A percentile compares a stretch with the other conserved stretches of the same genome.
These are phyloP conservation scores for Motacilla alba DNA, from an alignment of 2,113 vertebrate genomes.

Conservation along the genomic window DNA sequence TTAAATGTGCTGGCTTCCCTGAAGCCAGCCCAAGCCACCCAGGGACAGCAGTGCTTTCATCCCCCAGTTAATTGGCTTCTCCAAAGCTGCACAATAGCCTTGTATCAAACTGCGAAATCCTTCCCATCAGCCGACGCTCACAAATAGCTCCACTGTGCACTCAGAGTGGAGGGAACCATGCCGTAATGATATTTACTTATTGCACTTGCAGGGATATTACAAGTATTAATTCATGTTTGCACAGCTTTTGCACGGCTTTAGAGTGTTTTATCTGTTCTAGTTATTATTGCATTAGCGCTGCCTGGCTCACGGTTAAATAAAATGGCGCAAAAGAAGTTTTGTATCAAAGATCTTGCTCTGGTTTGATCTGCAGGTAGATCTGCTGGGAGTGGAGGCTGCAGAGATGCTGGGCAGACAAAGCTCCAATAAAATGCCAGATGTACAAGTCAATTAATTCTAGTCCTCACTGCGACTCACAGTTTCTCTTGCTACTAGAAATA, in stretches of 20 bases:
- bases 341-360: neutral
- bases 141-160: neutral
- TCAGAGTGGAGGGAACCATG: neutral
- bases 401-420: neutral
- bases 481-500: slow-evolving; percentile 1
- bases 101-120: slow-evolving; percentile 2
- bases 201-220: neutral
- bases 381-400: neutral
- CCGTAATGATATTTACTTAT: slow-evolving; percentile 41
- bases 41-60: slow-evolving; percentile 1
- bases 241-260: neutral
- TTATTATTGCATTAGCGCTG: neutral
- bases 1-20: neutral
- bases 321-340: neutral
- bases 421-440: neutral
- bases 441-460: slow-evolving; percentile 38
- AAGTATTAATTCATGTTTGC: slow-evolving; percentile 35
- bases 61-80: slow-evolving; percentile 27
- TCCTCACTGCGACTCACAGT: neutral
- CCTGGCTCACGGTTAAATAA: neutral
- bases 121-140: neutral
- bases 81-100: slow-evolving; percentile 33
- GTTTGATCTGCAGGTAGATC: slow-evolving; percentile 15
- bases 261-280: neutral
- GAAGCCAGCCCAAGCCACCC: slow-evolving; percentile 26